A percentile compares a stretch with the other conserved stretches of the same genome.
Conservation (phyloP, 2,888 invertebrate species). For the Dynastes grantii region DNA sequence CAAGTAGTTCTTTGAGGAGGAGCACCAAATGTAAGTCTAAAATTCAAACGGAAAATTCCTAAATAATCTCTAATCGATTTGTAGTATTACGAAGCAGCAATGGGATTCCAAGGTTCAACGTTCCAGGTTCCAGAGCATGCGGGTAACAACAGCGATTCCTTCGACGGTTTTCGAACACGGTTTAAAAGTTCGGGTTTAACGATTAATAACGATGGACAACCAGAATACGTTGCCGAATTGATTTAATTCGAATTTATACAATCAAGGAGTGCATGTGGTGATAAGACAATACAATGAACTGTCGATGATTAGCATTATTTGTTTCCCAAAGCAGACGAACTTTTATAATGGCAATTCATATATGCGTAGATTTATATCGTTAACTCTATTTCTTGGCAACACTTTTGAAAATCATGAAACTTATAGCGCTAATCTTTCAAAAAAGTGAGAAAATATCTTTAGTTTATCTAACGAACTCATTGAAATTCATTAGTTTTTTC, state of each 20-base stretch:
- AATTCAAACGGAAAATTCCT: not conserved
- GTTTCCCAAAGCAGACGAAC: constrained; percentile 6
- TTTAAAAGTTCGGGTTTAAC: constrained; percentile 71
- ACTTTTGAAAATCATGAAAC: constrained; percentile 16
- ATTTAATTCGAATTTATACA: constrained; percentile 67
- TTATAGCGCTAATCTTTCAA: constrained; percentile 34
- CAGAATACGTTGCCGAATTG: constrained; percentile 76
- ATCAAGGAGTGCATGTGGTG: constrained; percentile 56
- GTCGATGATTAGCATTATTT: constrained; percentile 41
- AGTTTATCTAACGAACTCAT: constrained; percentile 37
- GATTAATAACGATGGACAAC: constrained; percentile 74
- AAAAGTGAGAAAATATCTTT: constrained; percentile 39
- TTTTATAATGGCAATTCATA: not conserved
- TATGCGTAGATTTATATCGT: not conserved
- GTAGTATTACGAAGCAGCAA: constrained; percentile 77
- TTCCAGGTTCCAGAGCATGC: constrained; percentile 80
- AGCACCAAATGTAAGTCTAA: constrained; percentile 72
- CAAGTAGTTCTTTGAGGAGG: constrained; percentile 73
- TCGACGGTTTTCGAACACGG: constrained; percentile 66
- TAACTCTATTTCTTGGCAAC: not conserved
- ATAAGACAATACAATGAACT: constrained; percentile 58
- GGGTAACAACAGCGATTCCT: constrained; percentile 72
- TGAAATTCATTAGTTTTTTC: constrained; percentile 39
- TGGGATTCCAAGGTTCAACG: constrained; percentile 81
- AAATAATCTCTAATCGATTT: constrained; percentile 52